These are phyloP conservation scores for Vipera ursinii DNA, from an alignment of 2,797 vertebrate species.

Conservation along the genomic window DNA sequence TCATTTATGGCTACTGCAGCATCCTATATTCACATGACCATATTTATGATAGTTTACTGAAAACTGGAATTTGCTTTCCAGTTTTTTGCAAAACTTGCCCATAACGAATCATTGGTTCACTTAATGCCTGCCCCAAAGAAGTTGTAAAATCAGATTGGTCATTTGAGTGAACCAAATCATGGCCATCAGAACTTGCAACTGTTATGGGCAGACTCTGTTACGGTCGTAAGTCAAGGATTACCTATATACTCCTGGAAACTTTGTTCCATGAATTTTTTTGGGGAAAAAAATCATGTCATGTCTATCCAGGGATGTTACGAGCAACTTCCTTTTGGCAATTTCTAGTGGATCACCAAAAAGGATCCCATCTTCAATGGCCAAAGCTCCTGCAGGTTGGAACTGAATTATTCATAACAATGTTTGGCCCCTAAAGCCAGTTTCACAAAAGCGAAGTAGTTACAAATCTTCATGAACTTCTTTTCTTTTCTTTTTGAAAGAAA, in stretches of 20 bases:
- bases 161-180: neutral
- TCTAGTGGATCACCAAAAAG: neutral
- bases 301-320: no score
- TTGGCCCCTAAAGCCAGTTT: neutral
- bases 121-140: neutral
- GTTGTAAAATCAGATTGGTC: neutral
- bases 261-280: neutral
- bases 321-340: neutral
- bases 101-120: neutral
- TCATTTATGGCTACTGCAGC: neutral
- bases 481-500: neutral
- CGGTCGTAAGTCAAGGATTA: neutral
- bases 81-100: no score
- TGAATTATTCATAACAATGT: neutral
- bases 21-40: neutral
- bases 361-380: neutral
- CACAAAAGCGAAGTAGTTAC: constrained; percentile 5
- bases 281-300: neutral
- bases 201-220: neutral
- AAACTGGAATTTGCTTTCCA: neutral
- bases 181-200: neutral
- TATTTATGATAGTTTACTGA: neutral
- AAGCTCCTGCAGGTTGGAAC: neutral
- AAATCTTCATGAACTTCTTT: neutral
- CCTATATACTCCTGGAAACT: neutral